These are phyloP conservation scores for Condylura cristata DNA, from an alignment of 2,113 vertebrate species.

Conservation along the genomic window DNA sequence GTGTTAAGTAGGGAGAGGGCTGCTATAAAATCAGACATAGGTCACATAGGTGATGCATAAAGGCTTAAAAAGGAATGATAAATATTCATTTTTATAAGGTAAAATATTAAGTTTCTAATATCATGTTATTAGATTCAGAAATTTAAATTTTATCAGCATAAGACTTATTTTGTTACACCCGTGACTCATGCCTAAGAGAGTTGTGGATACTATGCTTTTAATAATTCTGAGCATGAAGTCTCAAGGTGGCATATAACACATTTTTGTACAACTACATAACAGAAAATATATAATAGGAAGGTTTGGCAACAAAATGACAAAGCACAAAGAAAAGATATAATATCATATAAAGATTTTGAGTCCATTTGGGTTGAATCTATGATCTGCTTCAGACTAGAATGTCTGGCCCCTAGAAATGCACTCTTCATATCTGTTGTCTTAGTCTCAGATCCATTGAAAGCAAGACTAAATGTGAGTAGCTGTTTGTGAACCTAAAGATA, in stretches of 20 bases:
- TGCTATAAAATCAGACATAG: neutral
- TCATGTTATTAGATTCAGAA: neutral
- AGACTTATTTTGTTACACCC: neutral
- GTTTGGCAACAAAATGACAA: neutral
- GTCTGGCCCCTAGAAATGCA: neutral
- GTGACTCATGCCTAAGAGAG: neutral
- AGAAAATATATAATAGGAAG: neutral
- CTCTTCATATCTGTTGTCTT: neutral
- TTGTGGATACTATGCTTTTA: neutral
- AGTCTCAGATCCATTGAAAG: neutral
- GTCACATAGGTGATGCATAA: neutral
- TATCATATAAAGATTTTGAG: neutral
- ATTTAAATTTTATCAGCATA: neutral
- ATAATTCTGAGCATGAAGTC: neutral
- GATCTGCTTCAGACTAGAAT: neutral
- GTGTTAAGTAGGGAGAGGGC: neutral
- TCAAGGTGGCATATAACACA: neutral
- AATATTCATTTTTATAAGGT: neutral
- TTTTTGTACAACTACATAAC: neutral
- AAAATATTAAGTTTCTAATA: neutral
- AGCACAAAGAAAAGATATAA: neutral
- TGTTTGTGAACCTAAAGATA: neutral
- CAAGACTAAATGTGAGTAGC: neutral
- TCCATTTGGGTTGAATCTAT: neutral
- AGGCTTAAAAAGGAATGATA: neutral